Base-by-base conservation (phyloP, 2,113 vertebrate species). In the Halcyon senegalensis region DNA sequence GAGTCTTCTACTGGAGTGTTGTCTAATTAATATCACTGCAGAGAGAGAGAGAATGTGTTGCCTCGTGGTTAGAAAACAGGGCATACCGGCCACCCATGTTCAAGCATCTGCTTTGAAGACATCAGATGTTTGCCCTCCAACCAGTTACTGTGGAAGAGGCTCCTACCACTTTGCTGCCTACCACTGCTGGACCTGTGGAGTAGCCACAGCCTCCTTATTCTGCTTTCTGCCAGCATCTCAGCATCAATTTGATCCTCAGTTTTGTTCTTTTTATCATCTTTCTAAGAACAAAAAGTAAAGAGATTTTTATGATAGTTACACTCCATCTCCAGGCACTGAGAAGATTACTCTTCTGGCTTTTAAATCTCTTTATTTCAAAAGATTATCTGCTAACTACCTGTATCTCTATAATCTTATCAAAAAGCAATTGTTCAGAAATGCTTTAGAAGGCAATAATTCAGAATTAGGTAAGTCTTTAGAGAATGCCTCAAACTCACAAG, bases 311-410 rank as follows among this genome's bases (percentile, higher is more conserved):
- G 2, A 16, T 87, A 51, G 55, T 59, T 93, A 17, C 7, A 10
- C 33, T 89, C 30, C 23, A 39, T 69, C 86, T 74, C 50, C 81
- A 93, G 74, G 53, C 58, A 69, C 31, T 27, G 66, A 92, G 77
- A 69, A 91, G 44, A 89, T 79, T 86, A 82, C 39, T 85, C 23
- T 11, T 95, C 56, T 56, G 31, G 11, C 67, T 94, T 91, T 92
- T 87, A 93, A 87, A 75, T 87, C 21, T 82, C 37, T 67, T 67
- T 62, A 64, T 96, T 96, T 93, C 53, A 64, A 91, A 87, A 83
- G 23, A 76, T 80, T 87, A 33, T 76, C 53, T 92, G 14, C 69
- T 87, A 84, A 74, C 59, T 72, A 76, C 48, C 59, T 58, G 4
- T 66, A 85, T 70, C 37, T 79, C 50, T 75, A 11, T 59, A 92